A percentile compares a stretch with the other conserved stretches of the same genome.
Conservation (phyloP, 2,888 invertebrate species). For the Leucophora obtusa region DNA sequence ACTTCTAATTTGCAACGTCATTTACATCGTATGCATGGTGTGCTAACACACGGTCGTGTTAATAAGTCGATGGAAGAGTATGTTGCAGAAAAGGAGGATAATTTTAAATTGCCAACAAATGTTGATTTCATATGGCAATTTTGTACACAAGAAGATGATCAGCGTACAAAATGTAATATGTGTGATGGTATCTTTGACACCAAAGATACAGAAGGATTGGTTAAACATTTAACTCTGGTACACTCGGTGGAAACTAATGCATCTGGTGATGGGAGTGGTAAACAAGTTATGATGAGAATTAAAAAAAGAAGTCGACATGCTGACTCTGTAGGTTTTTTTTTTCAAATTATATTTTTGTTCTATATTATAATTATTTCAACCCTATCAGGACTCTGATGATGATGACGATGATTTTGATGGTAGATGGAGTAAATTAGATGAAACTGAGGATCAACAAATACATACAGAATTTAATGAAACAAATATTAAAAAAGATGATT, state of each 20-base stretch:
- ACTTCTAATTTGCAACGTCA: conserved; percentile 73
- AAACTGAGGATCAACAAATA: conserved; percentile 49
- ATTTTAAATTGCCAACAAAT: conserved; percentile 49
- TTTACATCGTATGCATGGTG: conserved; percentile 73
- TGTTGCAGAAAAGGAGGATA: conserved; percentile 46
- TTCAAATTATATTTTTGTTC: not conserved
- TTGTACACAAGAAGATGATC: conserved; percentile 60
- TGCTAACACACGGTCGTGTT: conserved; percentile 65
- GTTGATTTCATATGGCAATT: conserved; percentile 66
- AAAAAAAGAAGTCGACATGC: conserved; percentile 60
- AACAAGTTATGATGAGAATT: conserved; percentile 29
- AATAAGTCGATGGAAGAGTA: conserved; percentile 52
- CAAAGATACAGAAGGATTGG: conserved; percentile 64
- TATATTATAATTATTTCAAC: not conserved
- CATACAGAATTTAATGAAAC: conserved; percentile 49
- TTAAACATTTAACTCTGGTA: conserved; percentile 65
- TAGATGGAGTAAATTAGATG: conserved; percentile 63
- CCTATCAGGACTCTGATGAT: conserved; percentile 59
- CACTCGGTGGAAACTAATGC: conserved; percentile 64
- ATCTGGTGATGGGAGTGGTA: conserved; percentile 8
- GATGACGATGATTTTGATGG: conserved; percentile 61
- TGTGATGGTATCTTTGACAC: conserved; percentile 68
- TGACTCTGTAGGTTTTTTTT: conserved; percentile 59
- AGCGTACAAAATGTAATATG: conserved; percentile 69
- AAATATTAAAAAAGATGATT: conserved; percentile 65